phyloP scores from a whole-genome alignment of 2,797 vertebrate species.

The Sebastes cheni region DNA sequence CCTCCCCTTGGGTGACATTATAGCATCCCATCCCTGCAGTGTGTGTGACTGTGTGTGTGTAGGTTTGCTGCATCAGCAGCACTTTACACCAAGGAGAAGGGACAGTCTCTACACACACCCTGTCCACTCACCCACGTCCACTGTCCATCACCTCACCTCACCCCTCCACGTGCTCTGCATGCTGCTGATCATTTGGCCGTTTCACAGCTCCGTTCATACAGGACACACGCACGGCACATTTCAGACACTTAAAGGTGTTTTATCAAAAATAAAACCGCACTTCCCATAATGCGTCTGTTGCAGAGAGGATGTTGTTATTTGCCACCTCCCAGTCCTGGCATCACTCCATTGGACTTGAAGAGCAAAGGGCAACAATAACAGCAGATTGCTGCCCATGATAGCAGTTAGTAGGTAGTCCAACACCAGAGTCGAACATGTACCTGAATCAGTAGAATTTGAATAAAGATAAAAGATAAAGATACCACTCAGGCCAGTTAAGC shows the following conservation, averaged over 20 bases:
- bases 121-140: constrained; percentile 4
- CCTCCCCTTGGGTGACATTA: constrained; percentile 53
- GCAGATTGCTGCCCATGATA: background rate
- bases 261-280: background rate
- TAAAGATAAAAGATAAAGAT: too few relatives aligned
- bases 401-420: too few relatives aligned
- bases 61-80: constrained; percentile 53
- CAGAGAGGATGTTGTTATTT: constrained; percentile 10
- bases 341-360: constrained; percentile 7
- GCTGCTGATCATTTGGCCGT: background rate
- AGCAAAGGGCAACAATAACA: constrained; percentile 4
- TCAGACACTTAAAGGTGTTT: background rate
- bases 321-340: constrained; percentile 16
- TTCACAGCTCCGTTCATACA: background rate
- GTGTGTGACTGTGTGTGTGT: constrained; percentile 11
- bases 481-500: background rate
- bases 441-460: background rate
- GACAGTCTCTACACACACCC: constrained; percentile 9
- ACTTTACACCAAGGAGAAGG: constrained; percentile 37
- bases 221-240: background rate
- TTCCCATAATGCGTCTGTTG: background rate
- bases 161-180: background rate
- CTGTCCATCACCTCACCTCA: constrained; percentile 9
- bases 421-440: background rate
- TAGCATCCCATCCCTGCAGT: constrained; percentile 44